These are phyloP conservation scores for Dioctria linearis DNA, from an alignment of 2,888 invertebrate species.

Conservation along the genomic window DNA sequence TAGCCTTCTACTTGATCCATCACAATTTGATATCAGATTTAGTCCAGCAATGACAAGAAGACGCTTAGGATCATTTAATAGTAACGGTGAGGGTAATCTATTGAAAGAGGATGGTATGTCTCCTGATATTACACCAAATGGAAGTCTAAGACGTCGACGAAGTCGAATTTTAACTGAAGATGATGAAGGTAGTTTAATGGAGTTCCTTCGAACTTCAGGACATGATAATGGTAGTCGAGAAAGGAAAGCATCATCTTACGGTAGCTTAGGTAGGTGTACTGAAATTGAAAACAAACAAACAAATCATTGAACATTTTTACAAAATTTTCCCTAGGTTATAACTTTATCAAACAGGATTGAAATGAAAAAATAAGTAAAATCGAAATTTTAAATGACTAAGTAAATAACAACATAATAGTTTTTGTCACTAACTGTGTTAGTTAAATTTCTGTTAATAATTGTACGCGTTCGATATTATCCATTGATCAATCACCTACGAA, in stretches of 20 bases:
- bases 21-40: constrained; percentile 81
- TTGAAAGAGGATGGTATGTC: constrained; percentile 67
- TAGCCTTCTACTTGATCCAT: constrained; percentile 82
- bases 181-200: constrained; percentile 89
- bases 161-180: constrained; percentile 87
- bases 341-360: not conserved
- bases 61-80: constrained; percentile 79
- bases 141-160: constrained; percentile 85
- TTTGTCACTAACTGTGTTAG: not conserved
- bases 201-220: constrained; percentile 84
- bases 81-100: constrained; percentile 66
- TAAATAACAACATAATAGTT: not conserved
- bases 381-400: not conserved
- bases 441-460: too few relatives aligned
- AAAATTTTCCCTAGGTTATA: constrained; percentile 31
- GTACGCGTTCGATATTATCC: too few relatives aligned
- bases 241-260: constrained; percentile 81
- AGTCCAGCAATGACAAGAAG: constrained; percentile 80
- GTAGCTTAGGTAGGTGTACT: constrained; percentile 79
- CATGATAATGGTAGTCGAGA: constrained; percentile 81
- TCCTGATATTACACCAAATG: constrained; percentile 89
- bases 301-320: not conserved
- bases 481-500: too few relatives aligned
- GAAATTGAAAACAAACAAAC: too few relatives aligned
- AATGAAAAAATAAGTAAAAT: not conserved